Base-by-base conservation (phyloP, 2,113 vertebrate species). In the Bucco capensis region DNA sequence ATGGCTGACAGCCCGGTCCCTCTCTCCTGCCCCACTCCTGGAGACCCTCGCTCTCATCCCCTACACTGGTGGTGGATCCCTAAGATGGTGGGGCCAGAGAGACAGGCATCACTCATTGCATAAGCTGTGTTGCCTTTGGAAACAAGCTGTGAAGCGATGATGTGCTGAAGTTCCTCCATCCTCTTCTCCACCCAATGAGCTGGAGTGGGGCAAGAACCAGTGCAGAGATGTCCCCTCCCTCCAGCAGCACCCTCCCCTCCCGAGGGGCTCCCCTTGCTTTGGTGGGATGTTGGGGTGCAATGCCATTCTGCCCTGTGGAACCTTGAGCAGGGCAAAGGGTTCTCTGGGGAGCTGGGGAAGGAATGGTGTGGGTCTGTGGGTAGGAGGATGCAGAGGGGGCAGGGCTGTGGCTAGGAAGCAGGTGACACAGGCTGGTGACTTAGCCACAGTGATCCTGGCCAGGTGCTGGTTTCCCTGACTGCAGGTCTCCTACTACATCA, bases 71-170 rank as follows among this genome's bases (percentile, higher is more conserved):
- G 77, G 46, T 60, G 69, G 58, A 53, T 88, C 54, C 90, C 24
- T 66, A 79, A 85, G 85, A 82, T 86, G 8, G 74, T 74, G 95
- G 92, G 89, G 93, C 93, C 12, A 89, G 83, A 86, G 83, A 92
- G 86, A 83, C 60, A 12, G 65, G 92, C 92, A 49, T 74, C 76
- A 14, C 76, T 83, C 91, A 54, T 94, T 95, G 90, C 95, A 95
- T 95, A 94, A 90, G 89, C 94, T 33, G 51, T 51, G 89, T 95
- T 96, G 94, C 90, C 94, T 96, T 91, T 92, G 95, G 95, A 95
- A 94, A 96, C 95, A 1, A n/a, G 88, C 88, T 92, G 89, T 54
- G 9, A 92, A 35, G 31, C 2, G 64, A 46, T 57, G 93, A 89
- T 90, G 85, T 69, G 90, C 74, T 14, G 49, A 95, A 91, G 38